These are phyloP conservation scores for Hypomecis atomaria DNA, from an alignment of 2,888 invertebrate species.

Conservation along the genomic window DNA sequence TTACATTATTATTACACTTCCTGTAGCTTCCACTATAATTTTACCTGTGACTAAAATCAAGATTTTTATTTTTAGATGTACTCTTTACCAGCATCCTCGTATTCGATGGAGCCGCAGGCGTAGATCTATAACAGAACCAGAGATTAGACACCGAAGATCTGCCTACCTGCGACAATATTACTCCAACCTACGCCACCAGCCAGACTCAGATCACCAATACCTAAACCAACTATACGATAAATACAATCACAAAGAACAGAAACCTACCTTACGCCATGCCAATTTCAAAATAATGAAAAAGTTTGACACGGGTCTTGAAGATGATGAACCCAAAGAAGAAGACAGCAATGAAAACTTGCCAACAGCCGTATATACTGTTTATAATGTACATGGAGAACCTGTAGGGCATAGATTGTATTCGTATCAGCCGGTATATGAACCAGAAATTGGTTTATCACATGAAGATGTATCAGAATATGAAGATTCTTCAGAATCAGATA, in stretches of 20 bases:
- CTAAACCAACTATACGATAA: constrained; percentile 74
- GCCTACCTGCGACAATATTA: constrained; percentile 76
- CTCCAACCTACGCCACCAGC: constrained; percentile 62
- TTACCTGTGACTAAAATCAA: too few species aligned
- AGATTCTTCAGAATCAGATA: constrained; percentile 63
- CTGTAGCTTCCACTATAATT: too few species aligned
- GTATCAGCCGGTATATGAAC: constrained; percentile 79
- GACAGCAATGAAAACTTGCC: constrained; percentile 68
- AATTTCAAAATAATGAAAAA: constrained; percentile 80
- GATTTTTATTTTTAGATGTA: constrained; percentile 85
- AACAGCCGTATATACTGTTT: constrained; percentile 77
- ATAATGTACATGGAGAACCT: constrained; percentile 79
- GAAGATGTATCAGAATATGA: constrained; percentile 66
- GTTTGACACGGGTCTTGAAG: constrained; percentile 68
- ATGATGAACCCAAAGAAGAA: constrained; percentile 58
- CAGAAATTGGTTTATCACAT: constrained; percentile 58
- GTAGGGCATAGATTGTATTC: constrained; percentile 77
- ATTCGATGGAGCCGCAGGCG: constrained; percentile 91
- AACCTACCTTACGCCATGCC: constrained; percentile 77
- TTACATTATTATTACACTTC: too few species aligned
- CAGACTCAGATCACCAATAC: constrained; percentile 61
- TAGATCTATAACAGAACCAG: constrained; percentile 79
- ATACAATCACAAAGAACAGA: constrained; percentile 71
- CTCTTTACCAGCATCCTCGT: constrained; percentile 94
- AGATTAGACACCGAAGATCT: constrained; percentile 71